These are phyloP conservation scores for Diplazon laetatorius DNA, from an alignment of 2,888 invertebrate genomes.

Conservation along the genomic window DNA sequence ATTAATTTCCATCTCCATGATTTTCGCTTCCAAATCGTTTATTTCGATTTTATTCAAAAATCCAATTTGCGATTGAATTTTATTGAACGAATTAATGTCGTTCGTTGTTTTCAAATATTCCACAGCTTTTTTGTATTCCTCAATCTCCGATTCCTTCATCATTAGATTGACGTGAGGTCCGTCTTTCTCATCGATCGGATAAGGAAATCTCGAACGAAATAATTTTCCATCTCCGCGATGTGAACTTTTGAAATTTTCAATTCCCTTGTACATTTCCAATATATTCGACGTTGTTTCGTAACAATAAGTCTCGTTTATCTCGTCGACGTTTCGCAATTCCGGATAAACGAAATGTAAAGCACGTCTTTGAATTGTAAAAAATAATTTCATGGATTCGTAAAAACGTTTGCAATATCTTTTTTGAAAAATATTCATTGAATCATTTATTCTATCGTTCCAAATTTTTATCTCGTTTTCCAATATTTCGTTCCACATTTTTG, in stretches of 20 bases:
- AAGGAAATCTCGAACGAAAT: conserved; percentile 73
- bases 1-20: conserved; percentile 40
- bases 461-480: conserved; percentile 73
- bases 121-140: conserved; percentile 71
- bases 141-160: conserved; percentile 70
- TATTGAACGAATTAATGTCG: conserved; percentile 54
- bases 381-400: conserved; percentile 68
- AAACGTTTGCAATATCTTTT: conserved; percentile 67
- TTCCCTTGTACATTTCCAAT: conserved; percentile 73
- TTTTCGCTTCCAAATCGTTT: conserved; percentile 60
- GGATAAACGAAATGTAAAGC: conserved; percentile 76
- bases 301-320: conserved; percentile 74
- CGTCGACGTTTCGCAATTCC: conserved; percentile 74
- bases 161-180: conserved; percentile 73
- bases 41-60: conserved; percentile 56
- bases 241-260: conserved; percentile 74
- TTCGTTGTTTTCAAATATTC: conserved; percentile 67
- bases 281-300: conserved; percentile 67
- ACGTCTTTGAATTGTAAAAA: conserved; percentile 73
- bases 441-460: conserved; percentile 61
- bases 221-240: conserved; percentile 59
- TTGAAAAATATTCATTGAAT: conserved; percentile 44
- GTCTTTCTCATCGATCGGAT: conserved; percentile 69
- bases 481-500: conserved; percentile 73
- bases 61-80: conserved; percentile 60